Evolutionary conservation across 2,797 vertebrate genomes (phyloP), one percentile per base, ranked within the genome.

Genomic region (Myoxocephalus aenaeus): DNA sequence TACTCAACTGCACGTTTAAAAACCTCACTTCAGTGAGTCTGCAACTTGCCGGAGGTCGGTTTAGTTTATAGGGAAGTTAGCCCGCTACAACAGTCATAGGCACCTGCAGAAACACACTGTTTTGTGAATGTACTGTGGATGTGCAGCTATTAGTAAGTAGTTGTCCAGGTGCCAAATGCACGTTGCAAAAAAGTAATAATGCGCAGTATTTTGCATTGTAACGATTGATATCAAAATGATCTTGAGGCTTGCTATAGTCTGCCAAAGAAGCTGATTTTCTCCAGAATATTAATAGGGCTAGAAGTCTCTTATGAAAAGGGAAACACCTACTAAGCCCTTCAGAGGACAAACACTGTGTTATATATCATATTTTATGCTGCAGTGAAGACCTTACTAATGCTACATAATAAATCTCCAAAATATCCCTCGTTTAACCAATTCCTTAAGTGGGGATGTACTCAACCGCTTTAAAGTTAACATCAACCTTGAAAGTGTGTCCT

Each of bases 321-420:
- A 75, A 82, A 79, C 66, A 70, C 62, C 75, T 79, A 22, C 51
- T 84, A 65, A 83, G 85, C 71, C 84, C 86, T 88, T 88, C 83
- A 86, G 75, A 90, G 88, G 89, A 90, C 89, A 84, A 65, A 79
- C 64, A 71, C 69, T 71, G 18, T 57, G 73, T 78, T 75, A 83
- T 85, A 80, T 70, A 77, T 87, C 76, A 87, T 73, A 73, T 68
- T 82, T 71, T 73, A 80, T 86, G 62, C 76, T 61, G 78, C 76
- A 82, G 72, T 42, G 40, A 72, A 79, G 78, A 85, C 72, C 76
- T 85, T 53, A 58, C 80, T 85, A 82, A 78, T 79, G 68, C 75
- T 78, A 57, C 68, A 70, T 63, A 59, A 86, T 88, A 85, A 87
- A 86, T 89, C 81, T 86, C 54, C 36, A 63, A 81, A 85, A 82